Percentiles rank a stretch among this genome's conserved stretches.
Conservation (phyloP, 2,888 invertebrate species). For the Caenorhabditis sulstoni region DNA sequence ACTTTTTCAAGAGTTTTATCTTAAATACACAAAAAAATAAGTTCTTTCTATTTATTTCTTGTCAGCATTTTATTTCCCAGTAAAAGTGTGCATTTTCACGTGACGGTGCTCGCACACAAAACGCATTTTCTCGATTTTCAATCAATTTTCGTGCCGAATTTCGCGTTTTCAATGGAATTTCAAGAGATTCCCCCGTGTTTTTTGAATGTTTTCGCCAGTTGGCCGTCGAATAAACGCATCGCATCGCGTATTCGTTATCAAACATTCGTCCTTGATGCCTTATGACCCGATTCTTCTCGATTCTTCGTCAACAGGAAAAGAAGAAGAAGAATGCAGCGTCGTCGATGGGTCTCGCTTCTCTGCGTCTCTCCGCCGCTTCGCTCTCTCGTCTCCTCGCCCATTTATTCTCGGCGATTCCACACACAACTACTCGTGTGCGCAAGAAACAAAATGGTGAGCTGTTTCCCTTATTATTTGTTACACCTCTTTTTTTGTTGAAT, state of each 20-base stretch:
- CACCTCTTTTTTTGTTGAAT: neutral
- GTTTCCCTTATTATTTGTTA: neutral
- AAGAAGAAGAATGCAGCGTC: neutral
- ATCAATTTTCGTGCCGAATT: neutral
- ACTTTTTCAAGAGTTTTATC: neutral
- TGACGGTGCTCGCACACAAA: conserved; percentile 17
- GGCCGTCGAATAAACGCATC: no score
- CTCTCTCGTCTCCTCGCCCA: conserved; percentile 28
- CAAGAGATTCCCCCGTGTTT: no score
- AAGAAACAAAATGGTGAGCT: conserved; percentile 61
- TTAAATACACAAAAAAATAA: neutral
- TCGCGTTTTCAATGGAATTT: no score
- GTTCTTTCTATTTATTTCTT: no score
- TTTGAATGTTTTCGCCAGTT: no score
- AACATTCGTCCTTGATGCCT: neutral
- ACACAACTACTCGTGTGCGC: conserved; percentile 24
- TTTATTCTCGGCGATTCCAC: conserved; percentile 32
- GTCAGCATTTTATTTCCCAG: no score
- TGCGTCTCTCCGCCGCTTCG: conserved; percentile 17
- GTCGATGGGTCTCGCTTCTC: conserved; percentile 30
- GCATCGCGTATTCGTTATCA: no score
- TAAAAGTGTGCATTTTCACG: conserved; percentile 7
- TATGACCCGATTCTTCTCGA: conserved; percentile 12
- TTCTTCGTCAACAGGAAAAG: conserved; percentile 18
- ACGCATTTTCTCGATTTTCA: neutral